These are phyloP conservation scores for Strigamia crassipes DNA, from an alignment of 2,888 invertebrate genomes.

Conservation along the genomic window DNA sequence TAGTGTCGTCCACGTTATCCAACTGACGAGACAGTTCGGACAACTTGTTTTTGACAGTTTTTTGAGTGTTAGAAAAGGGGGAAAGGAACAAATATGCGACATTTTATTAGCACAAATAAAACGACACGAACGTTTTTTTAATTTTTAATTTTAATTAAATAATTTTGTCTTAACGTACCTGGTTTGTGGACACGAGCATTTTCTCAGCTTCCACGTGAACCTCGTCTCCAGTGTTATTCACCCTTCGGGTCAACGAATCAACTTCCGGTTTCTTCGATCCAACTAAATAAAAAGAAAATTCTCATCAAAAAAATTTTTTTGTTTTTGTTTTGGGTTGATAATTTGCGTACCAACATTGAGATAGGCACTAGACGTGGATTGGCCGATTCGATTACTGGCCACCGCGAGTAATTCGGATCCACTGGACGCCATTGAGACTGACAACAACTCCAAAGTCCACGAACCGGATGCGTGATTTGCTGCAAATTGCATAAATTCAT, in stretches of 20 bases:
- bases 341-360: slow-evolving; percentile 47
- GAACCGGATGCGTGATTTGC: slow-evolving; percentile 52
- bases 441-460: slow-evolving; percentile 45
- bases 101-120: not conserved
- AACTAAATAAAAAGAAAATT: not conserved
- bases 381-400: slow-evolving; percentile 50
- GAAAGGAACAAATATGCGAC: not conserved
- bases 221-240: slow-evolving; percentile 46
- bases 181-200: slow-evolving; percentile 47
- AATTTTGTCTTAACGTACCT: no score
- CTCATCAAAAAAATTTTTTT: no score
- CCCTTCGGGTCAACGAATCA: slow-evolving; percentile 43
- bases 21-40: slow-evolving; percentile 46
- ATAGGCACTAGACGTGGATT: slow-evolving; percentile 46
- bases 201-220: slow-evolving; percentile 48
- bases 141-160: no score
- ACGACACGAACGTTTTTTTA: not conserved
- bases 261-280: not conserved
- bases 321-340: not conserved
- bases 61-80: not conserved
- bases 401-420: slow-evolving; percentile 37
- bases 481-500: no score
- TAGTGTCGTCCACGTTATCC: slow-evolving; percentile 47
- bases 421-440: not conserved
- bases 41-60: not conserved